These are phyloP conservation scores for Lagocephalus sceleratus DNA, from an alignment of 2,797 vertebrate species.

Conservation along the genomic window DNA sequence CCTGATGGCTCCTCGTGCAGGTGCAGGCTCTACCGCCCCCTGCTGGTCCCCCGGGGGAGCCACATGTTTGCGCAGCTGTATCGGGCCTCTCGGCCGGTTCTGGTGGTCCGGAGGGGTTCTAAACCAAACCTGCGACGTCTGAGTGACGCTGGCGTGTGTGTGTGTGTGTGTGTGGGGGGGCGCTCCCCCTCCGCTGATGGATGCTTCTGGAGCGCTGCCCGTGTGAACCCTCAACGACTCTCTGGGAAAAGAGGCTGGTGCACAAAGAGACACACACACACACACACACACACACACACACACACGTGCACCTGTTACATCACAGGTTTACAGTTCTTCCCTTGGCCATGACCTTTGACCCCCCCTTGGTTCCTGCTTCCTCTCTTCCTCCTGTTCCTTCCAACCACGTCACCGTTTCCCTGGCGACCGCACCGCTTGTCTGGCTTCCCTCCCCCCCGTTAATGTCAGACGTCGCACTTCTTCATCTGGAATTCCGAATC, in stretches of 20 bases:
- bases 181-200: conserved; percentile 39
- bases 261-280: neutral
- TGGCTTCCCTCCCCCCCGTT: neutral
- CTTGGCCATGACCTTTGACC: conserved; percentile 26
- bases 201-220: conserved; percentile 49
- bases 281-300: neutral
- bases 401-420: neutral
- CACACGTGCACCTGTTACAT: conserved; percentile 17
- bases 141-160: conserved; percentile 14
- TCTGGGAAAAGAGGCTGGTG: conserved; percentile 25
- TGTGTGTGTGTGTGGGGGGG: conserved; percentile 33
- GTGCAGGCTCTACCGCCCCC: too few relatives aligned
- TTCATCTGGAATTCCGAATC: conserved; percentile 14
- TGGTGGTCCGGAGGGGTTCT: conserved; percentile 26
- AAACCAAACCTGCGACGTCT: conserved; percentile 33
- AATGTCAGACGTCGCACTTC: neutral
- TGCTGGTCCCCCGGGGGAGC: too few relatives aligned
- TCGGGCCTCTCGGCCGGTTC: too few relatives aligned
- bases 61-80: neutral
- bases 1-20: too few relatives aligned
- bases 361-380: conserved; percentile 1
- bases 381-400: neutral
- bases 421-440: neutral
- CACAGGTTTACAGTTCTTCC: conserved; percentile 7
- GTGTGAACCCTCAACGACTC: conserved; percentile 41